Evolutionary conservation across 2,113 vertebrate genomes (phyloP).

Genomic region (Marcusenius ussheri): DNA sequence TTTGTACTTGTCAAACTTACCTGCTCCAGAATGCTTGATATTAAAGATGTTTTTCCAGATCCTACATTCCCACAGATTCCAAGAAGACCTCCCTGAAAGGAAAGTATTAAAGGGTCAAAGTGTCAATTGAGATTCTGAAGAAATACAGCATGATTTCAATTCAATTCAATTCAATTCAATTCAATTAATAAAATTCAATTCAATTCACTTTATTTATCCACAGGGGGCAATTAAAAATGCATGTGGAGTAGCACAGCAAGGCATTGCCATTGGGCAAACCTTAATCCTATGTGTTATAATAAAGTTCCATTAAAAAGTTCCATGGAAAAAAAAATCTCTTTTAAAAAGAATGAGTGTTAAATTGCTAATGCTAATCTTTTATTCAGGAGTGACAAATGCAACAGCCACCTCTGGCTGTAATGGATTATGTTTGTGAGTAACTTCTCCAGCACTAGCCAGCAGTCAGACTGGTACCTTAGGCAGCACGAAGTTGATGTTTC

Average conservation of each 20-base stretch:
- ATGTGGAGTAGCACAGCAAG: too few species aligned
- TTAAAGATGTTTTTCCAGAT: conserved; percentile 73
- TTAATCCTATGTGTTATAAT: too few species aligned
- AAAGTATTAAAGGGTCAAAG: background rate
- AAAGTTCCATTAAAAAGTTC: too few species aligned
- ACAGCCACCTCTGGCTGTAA: background rate
- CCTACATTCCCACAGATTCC: conserved; percentile 77
- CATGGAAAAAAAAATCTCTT: too few species aligned
- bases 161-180: too few species aligned
- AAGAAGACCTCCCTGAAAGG: conserved; percentile 64
- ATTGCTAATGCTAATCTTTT: background rate
- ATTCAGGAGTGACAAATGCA: background rate
- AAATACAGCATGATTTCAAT: background rate
- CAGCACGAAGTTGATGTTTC: conserved; percentile 60
- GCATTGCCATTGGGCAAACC: too few species aligned
- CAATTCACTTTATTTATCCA: too few species aligned
- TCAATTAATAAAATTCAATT: too few species aligned
- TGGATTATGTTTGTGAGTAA: background rate
- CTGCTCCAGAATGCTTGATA: conserved; percentile 72
- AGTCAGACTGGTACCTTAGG: conserved; percentile 56
- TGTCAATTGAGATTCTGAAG: background rate
- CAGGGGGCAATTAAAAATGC: too few species aligned
- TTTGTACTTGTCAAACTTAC: conserved; percentile 43
- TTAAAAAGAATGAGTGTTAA: background rate
- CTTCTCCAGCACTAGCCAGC: background rate